Base-by-base conservation (phyloP, 2,888 invertebrate species). In the Rotaria magnacalcarata region DNA sequence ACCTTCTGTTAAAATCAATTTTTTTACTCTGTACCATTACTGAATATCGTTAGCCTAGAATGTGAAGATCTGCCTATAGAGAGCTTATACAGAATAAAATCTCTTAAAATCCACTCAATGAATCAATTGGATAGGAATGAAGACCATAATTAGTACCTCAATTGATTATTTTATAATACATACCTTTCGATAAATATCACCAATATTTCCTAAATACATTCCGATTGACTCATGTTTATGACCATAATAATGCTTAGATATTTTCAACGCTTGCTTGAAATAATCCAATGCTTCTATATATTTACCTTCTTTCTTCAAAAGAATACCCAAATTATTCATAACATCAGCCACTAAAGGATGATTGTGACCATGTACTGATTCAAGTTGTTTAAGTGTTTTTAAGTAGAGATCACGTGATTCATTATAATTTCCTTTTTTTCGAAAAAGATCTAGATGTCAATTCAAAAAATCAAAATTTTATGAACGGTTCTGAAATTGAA, bases 181-280 rank as follows among this genome's bases (percentile, higher is more conserved):
- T 67, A 67, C 67, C 34, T 67, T 67, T 67, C 67, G n/a, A 34
- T 67, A 67, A 67, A 67, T 67, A 27, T 67, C 67, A 27, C 67
- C 67, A n/a, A 67, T 67, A 34, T 67, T 67, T 67, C 27, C 34
- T 67, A 67, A 67, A 67, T 67, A 67, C 67, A 67, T 67, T 67
- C 67, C 67, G 34, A 67, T 67, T 34, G 67, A 67, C 34, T n/a
- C 27, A 27, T 67, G 67, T 16, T 67, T n/a, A 27, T n/a, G 27
- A 67, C 67, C 67, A 67, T 67, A 67, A 67, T 27, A 67, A 67
- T 67, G 67, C 27, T 67, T 67, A 27, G 27, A n/a, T 67, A 67
- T 67, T 67, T 67, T 67, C 34, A 67, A 67, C 14, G 67, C 67
- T 27, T n/a, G n/a, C 27, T 67, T 67, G 11, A 67, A 67, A 34